These are phyloP conservation scores for Meganola albula DNA, from an alignment of 2,888 invertebrate species.

Conservation along the genomic window DNA sequence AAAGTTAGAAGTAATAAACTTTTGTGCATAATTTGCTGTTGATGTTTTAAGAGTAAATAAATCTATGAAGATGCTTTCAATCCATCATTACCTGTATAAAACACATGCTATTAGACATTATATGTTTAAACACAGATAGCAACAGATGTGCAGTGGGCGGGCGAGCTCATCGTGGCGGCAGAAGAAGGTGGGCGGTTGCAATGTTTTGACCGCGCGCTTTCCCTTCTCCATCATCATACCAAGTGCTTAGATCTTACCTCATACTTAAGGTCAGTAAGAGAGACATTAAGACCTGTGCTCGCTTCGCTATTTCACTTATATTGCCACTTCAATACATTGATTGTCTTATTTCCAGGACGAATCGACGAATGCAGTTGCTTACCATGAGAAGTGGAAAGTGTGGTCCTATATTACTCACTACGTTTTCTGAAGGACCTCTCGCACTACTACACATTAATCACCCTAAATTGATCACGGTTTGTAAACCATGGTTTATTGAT, in stretches of 20 bases:
- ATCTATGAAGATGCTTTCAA: too few relatives aligned
- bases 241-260: slow-evolving; percentile 57
- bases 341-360: slow-evolving; percentile 36
- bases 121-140: too few relatives aligned
- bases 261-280: slow-evolving; percentile 55
- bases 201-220: slow-evolving; percentile 65
- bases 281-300: too few relatives aligned
- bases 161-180: slow-evolving; percentile 51
- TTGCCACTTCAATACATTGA: slow-evolving; percentile 4
- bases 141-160: slow-evolving; percentile 60
- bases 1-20: too few relatives aligned
- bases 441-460: slow-evolving; percentile 52
- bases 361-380: slow-evolving; percentile 50
- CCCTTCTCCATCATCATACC: slow-evolving; percentile 56
- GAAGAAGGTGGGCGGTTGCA: slow-evolving; percentile 64
- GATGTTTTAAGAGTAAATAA: too few relatives aligned
- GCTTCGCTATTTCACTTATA: background rate
- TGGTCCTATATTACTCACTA: slow-evolving; percentile 43
- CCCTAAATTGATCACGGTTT: slow-evolving; percentile 53
- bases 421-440: slow-evolving; percentile 53
- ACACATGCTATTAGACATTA: too few relatives aligned
- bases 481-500: too few relatives aligned
- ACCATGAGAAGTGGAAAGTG: slow-evolving; percentile 32
- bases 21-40: too few relatives aligned
- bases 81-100: too few relatives aligned